Evolutionary conservation across 2,113 vertebrate species (phyloP).

Genomic region (Lepisosteus osseus): DNA sequence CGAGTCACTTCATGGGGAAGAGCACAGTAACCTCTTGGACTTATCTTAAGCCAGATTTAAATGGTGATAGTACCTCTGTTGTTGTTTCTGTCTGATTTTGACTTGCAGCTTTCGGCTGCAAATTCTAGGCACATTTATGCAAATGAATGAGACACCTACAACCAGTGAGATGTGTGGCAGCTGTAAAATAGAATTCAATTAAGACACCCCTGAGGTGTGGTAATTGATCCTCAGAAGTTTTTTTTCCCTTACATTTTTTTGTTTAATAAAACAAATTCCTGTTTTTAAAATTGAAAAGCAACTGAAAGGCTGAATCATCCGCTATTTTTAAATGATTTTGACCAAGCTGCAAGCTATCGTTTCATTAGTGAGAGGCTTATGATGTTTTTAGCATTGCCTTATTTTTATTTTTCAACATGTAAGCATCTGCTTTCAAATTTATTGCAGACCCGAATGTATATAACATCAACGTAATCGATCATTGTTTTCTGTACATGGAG

Average conservation of each 20-base stretch:
- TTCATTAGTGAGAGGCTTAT: conserved; percentile 47
- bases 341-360: conserved; percentile 52
- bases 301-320: conserved; percentile 62
- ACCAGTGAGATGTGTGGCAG: conserved; percentile 37
- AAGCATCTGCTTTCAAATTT: conserved; percentile 11
- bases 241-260: conserved; percentile 38
- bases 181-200: conserved; percentile 46
- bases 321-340: conserved; percentile 64
- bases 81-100: conserved; percentile 23
- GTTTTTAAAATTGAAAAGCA: conserved; percentile 56
- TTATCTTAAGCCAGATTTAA: conserved; percentile 39
- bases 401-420: conserved; percentile 23
- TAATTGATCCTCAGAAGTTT: conserved; percentile 43
- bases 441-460: conserved; percentile 10
- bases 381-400: conserved; percentile 33
- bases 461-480: conserved; percentile 18
- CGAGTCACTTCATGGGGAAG: conserved; percentile 21
- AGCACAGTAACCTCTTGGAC: conserved; percentile 25
- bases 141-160: conserved; percentile 42
- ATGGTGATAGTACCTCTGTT: conserved; percentile 33
- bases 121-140: conserved; percentile 42
- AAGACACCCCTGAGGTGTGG: conserved; percentile 43
- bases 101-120: conserved; percentile 43
- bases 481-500: background rate
- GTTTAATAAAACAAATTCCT: conserved; percentile 61